Base-by-base conservation (phyloP, 2,113 vertebrate genomes). In the Pluvialis apricaria region DNA sequence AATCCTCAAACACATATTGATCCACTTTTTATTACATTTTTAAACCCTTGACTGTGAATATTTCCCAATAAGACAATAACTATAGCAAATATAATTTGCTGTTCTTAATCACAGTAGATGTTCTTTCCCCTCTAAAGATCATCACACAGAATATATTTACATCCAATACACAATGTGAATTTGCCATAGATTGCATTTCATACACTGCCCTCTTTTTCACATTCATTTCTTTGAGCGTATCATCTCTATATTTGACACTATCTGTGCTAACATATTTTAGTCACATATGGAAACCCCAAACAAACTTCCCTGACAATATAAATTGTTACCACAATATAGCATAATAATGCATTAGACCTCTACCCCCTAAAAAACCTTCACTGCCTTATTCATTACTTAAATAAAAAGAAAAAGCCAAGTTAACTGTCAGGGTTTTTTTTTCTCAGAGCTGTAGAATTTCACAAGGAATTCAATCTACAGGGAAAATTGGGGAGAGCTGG, bases 1-100 rank as follows among this genome's bases (percentile, higher is more conserved):
- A 98, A 97, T 97, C 96, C 96, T 98, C 97, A 97, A 97, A 96
- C 96, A 96, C 80, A 93, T 97, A 98, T 97, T 97, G 97, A 97
- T 97, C 96, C 94, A 90, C 94, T 94, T 96, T 97, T 97, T 97
- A 98, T 98, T 98, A 97, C 96, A 97, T 97, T 97, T 97, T 97
- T 97, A 98, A 97, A 98, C 84, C 96, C 96, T 88, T 88, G 95
- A 94, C 95, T 97, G 90, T 91, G 97, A 96, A 90, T 95, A 97
- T 95, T 97, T 97, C 94, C 93, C 96, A 96, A 97, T 97, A 97
- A 97, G 95, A 96, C 96, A 97, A 97, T 97, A 97, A 95, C 89
- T 96, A 93, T 86, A 96, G 96, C 96, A 97, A 97, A 97, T 97
- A 94, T 97, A 96, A 97, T 97, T 97, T 97, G 96, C 96, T 96